These are phyloP conservation scores for Nettapus auritus DNA, from an alignment of 2,113 vertebrate species.

Conservation along the genomic window DNA sequence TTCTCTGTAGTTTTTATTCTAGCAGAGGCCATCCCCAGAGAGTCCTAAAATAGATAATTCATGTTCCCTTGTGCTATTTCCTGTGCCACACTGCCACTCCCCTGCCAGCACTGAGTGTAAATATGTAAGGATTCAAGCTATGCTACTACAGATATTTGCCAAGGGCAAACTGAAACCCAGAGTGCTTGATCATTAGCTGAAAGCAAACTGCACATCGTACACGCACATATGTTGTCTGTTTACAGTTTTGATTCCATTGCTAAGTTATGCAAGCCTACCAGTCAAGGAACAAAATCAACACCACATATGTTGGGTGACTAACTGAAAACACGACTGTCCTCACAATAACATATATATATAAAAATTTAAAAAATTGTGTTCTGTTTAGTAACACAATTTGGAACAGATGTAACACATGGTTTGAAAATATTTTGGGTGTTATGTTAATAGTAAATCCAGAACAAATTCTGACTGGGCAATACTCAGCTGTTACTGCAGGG, in stretches of 20 bases:
- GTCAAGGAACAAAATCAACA: constrained; percentile 48
- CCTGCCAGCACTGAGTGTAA: constrained; percentile 29
- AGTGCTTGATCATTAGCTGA: constrained; percentile 68
- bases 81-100: constrained; percentile 41
- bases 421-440: constrained; percentile 30
- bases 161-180: constrained; percentile 60
- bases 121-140: constrained; percentile 45
- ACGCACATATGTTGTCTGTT: constrained; percentile 61
- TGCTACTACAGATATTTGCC: constrained; percentile 52
- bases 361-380: not conserved
- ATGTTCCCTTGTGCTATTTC: not conserved
- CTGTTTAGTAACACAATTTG: not conserved
- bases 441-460: not conserved
- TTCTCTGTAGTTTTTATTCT: not conserved
- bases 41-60: constrained; percentile 4
- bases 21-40: not conserved
- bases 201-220: constrained; percentile 43
- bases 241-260: constrained; percentile 50
- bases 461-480: not conserved
- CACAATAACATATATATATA: not conserved
- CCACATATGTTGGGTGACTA: constrained; percentile 37
- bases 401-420: not conserved
- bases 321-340: not conserved
- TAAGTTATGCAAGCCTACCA: constrained; percentile 67
- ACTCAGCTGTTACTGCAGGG: constrained; percentile 12